phyloP scores from a whole-genome alignment of 1,140 invertebrate genomes.

The Drosophila varians region DNA sequence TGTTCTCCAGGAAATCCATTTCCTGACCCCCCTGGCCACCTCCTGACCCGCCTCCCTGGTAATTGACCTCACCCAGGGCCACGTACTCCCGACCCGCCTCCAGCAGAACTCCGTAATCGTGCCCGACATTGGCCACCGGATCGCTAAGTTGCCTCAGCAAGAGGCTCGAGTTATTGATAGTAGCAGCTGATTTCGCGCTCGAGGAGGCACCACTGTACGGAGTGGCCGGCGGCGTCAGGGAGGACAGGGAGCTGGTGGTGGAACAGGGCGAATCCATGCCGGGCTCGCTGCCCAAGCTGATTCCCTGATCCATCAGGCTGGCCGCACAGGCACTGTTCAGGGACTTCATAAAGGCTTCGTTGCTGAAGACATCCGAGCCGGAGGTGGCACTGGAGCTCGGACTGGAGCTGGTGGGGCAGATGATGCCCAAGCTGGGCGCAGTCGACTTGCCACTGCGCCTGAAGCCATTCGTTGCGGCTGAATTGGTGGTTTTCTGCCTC shows the following conservation, averaged over 20 bases:
- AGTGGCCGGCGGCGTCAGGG: slow-evolving; percentile 78
- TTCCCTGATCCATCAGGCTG: slow-evolving; percentile 67
- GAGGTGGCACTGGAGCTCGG: slow-evolving; percentile 10
- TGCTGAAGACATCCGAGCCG: slow-evolving; percentile 68
- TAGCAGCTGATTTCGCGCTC: slow-evolving; percentile 8
- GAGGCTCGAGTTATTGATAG: slow-evolving; percentile 44
- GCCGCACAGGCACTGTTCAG: slow-evolving; percentile 77
- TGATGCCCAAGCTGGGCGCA: slow-evolving; percentile 6
- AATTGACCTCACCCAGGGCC: slow-evolving; percentile 61
- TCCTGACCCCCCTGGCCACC: slow-evolving; percentile 37
- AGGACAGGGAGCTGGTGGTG: slow-evolving; percentile 71
- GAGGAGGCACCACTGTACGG: slow-evolving; percentile 51
- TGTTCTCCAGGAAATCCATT: slow-evolving; percentile 70
- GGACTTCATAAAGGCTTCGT: slow-evolving; percentile 78
- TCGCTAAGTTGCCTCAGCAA: slow-evolving; percentile 66
- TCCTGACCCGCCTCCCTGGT: slow-evolving; percentile 19
- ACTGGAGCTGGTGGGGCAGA: slow-evolving; percentile 17
- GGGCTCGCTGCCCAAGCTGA: slow-evolving; percentile 47
- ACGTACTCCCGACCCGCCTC: slow-evolving; percentile 72
- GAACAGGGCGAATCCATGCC: slow-evolving; percentile 79
- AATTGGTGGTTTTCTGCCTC: slow-evolving; percentile 13
- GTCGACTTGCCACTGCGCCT: slow-evolving; percentile 28
- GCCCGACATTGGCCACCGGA: slow-evolving; percentile 29
- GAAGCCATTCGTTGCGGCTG: slow-evolving; percentile 15
- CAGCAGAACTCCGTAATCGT: slow-evolving; percentile 65